Conservation (phyloP, 2,113 vertebrate species). For the Circaetus gallicus region DNA sequence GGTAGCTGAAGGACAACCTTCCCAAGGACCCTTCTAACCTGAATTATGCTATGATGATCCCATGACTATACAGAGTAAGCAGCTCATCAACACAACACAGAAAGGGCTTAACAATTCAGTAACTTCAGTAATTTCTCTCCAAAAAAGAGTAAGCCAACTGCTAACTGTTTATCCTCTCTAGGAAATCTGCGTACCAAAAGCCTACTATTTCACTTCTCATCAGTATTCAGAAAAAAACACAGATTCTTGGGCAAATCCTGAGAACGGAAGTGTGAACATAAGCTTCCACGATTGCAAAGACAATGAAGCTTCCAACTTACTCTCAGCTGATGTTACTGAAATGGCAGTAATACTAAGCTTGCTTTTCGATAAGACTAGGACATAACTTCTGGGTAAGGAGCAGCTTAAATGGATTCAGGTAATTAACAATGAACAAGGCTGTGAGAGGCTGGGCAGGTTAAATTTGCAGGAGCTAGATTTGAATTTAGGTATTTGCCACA, state of each 20-base stretch:
- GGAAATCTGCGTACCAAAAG: not conserved
- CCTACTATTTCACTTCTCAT: not conserved
- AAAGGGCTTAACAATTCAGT: not conserved
- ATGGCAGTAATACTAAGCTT: not conserved
- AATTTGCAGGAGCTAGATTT: not conserved
- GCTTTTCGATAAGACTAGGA: not conserved
- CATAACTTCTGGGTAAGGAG: not conserved
- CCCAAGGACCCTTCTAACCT: not conserved
- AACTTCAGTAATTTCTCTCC: not conserved
- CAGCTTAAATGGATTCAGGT: not conserved
- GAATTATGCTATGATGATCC: not conserved
- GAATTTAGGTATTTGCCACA: not conserved
- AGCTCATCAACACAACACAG: not conserved
- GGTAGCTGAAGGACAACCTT: not conserved
- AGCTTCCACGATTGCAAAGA: not conserved
- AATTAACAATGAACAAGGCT: not conserved
- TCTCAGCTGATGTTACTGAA: not conserved
- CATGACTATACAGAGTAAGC: not conserved
- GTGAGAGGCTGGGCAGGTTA: not conserved
- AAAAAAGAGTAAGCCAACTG: not conserved
- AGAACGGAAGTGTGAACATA: not conserved
- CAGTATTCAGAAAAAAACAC: not conserved
- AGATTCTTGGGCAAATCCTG: not conserved
- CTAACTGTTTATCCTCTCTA: not conserved
- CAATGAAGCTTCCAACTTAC: not conserved